Evolutionary conservation across 2,888 invertebrate genomes (phyloP).

Genomic region (Nomada lathburiana): DNA sequence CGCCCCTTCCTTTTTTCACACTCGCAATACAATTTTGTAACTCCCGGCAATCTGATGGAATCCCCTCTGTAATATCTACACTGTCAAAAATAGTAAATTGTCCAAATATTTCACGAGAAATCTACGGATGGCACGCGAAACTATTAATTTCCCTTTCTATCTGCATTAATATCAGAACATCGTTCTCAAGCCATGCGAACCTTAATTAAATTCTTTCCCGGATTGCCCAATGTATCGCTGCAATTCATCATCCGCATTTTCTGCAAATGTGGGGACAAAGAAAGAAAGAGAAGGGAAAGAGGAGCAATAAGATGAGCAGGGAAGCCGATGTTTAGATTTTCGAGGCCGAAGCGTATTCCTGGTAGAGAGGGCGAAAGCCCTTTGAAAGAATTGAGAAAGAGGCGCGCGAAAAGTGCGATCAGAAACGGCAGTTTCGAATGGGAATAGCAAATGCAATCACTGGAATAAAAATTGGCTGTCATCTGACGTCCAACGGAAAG

Average conservation of each 20-base stretch:
- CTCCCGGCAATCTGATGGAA: too few relatives aligned
- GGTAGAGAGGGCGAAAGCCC: conserved; percentile 1
- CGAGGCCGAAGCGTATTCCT: neutral
- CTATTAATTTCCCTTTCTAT: too few relatives aligned
- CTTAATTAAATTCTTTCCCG: conserved; percentile 11
- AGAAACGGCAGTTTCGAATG: conserved; percentile 68
- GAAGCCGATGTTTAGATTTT: neutral
- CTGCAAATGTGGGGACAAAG: too few relatives aligned
- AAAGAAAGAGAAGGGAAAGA: neutral
- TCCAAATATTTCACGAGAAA: too few relatives aligned
- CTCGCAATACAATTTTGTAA: too few relatives aligned
- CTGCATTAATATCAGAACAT: neutral
- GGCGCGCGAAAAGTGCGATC: conserved; percentile 61
- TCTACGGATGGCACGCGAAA: too few relatives aligned
- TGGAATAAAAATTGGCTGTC: conserved; percentile 83
- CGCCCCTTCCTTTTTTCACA: too few relatives aligned
- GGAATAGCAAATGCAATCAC: conserved; percentile 84
- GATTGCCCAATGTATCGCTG: neutral
- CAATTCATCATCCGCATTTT: neutral
- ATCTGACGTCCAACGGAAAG: conserved; percentile 78
- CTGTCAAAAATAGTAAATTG: too few relatives aligned
- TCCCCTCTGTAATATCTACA: too few relatives aligned
- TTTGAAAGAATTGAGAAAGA: conserved; percentile 51
- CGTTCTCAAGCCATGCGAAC: neutral
- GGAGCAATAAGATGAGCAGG: neutral